Evolutionary conservation across 2,113 vertebrate genomes (phyloP), one percentile per base, ranked within the genome.

Genomic region (Dendrocopos noguchii): DNA sequence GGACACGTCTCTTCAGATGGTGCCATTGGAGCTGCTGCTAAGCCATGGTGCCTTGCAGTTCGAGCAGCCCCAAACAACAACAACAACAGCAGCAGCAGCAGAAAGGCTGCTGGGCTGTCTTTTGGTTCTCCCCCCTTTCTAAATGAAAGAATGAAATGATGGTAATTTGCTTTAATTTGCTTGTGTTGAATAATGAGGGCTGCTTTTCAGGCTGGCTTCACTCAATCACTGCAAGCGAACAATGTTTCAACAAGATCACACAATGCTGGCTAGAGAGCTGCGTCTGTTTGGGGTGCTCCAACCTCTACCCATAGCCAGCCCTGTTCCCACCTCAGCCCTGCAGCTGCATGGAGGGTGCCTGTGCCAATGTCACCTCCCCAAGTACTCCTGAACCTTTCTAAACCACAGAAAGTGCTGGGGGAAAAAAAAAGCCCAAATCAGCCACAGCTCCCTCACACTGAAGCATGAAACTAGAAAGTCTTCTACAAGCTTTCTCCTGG

Each of bases 1-100:
- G 86, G 66, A 72, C 92, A 75, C 59, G 2, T 36, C 44, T 92
- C 79, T 95, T 91, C 64, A 95, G 87, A 75, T 88, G 64, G 3
- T 72, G 46, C 57, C 87, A 46, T 82, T 91, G 72, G 29, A 93
- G 66, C 68, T 95, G 52, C 33, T 81, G 90, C 87, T 68, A 88
- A 83, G 39, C 25, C 59, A 86, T 0, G 1, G 50, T 87, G 93
- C 91, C 83, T 92, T 89, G 88, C 88, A 90, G 76, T 91, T 93
- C 93, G 79, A 93, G 57, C 53, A 90, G 42, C 42, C 42, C 42
- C 14, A 14, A 42, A 42, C 42, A 42, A 42, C 42, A 42, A 42
- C 42, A 36, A 36, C 42, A 42, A 11, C 11, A 42, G 12, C 42
- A 42, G 36, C 42, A 42, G 15, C 42, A 42, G 15, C 42, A 42